Percentiles rank a stretch among this genome's conserved stretches.
phyloP scores from a whole-genome alignment of 30 jellyfish, hydroid and myxozoan species.

The Cassiopea andromeda region DNA sequence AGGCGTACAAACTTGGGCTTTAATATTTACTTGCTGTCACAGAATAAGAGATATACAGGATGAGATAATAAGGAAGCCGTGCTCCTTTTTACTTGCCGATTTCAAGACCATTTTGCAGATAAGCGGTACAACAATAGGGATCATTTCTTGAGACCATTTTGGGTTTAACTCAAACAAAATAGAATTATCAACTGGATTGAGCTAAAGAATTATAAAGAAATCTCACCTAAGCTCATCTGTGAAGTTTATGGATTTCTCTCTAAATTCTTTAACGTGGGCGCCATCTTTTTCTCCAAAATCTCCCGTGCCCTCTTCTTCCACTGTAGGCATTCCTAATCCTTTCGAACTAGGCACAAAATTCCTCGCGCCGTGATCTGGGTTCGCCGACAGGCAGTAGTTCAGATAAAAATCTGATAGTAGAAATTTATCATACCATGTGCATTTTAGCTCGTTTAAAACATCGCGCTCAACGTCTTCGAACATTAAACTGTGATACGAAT shows the following conservation, averaged over 20 bases:
- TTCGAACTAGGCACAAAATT: conserved; percentile 47
- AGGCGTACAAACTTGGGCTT: conserved; percentile 52
- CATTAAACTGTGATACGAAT: conserved; percentile 64
- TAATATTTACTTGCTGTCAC: conserved; percentile 55
- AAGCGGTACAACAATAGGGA: conserved; percentile 73
- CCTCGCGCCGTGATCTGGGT: conserved; percentile 21
- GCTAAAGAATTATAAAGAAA: conserved; percentile 55
- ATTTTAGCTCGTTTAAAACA: conserved; percentile 59
- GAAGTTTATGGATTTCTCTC: conserved; percentile 69
- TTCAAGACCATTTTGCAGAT: conserved; percentile 71
- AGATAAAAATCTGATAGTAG: conserved; percentile 74
- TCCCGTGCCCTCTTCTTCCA: conserved; percentile 69
- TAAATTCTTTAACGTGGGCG: conserved; percentile 78
- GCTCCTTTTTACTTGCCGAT: conserved; percentile 76
- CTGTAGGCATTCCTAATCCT: conserved; percentile 62
- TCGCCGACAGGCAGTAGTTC: conserved; percentile 77
- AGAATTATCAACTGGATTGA: conserved; percentile 78
- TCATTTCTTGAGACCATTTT: conserved; percentile 77
- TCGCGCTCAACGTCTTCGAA: conserved; percentile 82
- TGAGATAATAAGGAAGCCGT: conserved; percentile 78
- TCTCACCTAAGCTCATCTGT: conserved; percentile 85
- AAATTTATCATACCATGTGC: conserved; percentile 81
- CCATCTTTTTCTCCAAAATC: conserved; percentile 57
- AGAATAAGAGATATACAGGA: conserved; percentile 55
- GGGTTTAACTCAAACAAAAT: conserved; percentile 66